Percentiles rank a stretch among this genome's conserved stretches.
phyloP scores from a whole-genome alignment of 2,888 invertebrate genomes.

The Aspidiotus destructor region DNA sequence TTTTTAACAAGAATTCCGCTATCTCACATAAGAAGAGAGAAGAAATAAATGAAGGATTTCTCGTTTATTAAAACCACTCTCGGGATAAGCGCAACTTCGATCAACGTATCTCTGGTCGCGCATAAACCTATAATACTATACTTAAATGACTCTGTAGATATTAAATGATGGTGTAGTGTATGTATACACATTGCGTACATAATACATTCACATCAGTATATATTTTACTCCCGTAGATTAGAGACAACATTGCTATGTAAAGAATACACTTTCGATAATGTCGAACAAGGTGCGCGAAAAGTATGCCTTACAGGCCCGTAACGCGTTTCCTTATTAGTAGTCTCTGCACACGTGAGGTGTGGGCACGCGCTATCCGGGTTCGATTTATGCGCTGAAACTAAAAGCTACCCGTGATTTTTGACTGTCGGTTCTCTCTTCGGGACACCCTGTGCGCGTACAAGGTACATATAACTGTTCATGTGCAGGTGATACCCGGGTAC shows the following conservation, averaged over 20 bases:
- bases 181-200: too few relatives aligned
- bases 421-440: background rate
- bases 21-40: background rate
- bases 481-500: background rate
- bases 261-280: slow-evolving; percentile 2
- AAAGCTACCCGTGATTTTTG: background rate
- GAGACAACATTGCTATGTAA: background rate
- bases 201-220: too few relatives aligned
- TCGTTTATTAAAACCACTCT: slow-evolving; percentile 1
- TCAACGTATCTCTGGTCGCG: background rate
- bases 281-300: background rate
- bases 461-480: background rate
- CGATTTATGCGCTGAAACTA: too few relatives aligned
- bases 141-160: too few relatives aligned
- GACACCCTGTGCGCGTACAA: background rate
- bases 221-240: too few relatives aligned
- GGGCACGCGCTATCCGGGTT: too few relatives aligned
- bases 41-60: background rate
- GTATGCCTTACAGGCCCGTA: background rate
- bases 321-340: too few relatives aligned
- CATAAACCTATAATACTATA: background rate
- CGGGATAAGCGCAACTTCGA: background rate
- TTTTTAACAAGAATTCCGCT: slow-evolving; percentile 10
- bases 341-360: too few relatives aligned
- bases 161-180: too few relatives aligned